These are phyloP conservation scores for Eupithecia exiguata DNA, from an alignment of 2,888 invertebrate species.

Conservation along the genomic window DNA sequence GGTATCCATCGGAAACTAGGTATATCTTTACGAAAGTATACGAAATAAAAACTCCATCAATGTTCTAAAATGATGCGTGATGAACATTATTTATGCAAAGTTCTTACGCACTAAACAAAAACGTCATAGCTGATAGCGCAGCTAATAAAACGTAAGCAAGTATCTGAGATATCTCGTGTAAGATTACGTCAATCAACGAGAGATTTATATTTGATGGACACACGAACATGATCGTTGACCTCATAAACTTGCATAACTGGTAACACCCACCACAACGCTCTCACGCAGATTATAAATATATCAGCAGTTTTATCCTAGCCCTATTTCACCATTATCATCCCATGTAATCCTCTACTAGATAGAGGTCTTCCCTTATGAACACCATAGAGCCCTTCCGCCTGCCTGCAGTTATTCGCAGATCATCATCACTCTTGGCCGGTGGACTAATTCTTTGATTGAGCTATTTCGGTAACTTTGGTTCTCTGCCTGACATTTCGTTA, in stretches of 20 bases:
- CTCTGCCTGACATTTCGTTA: not conserved
- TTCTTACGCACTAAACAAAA: not conserved
- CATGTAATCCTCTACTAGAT: not conserved
- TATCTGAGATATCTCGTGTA: not conserved
- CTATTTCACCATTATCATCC: not conserved
- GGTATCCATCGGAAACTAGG: too few species aligned
- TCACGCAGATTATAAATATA: conserved; percentile 23
- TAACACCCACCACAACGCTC: conserved; percentile 34
- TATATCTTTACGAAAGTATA: too few species aligned
- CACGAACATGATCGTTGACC: conserved; percentile 33
- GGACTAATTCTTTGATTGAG: not conserved
- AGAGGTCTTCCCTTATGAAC: not conserved
- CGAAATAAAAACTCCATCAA: not conserved
- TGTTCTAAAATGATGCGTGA: not conserved
- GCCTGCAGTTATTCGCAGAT: not conserved
- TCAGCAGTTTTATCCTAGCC: not conserved
- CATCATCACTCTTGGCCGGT: too few species aligned
- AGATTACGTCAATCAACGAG: conserved; percentile 9
- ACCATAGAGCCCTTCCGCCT: not conserved
- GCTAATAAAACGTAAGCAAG: not conserved
- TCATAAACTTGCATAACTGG: conserved; percentile 33
- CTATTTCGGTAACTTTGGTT: not conserved
- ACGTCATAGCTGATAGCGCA: not conserved
- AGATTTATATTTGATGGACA: conserved; percentile 20
- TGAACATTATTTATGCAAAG: not conserved